Evolutionary conservation across 2,797 vertebrate genomes (phyloP), one percentile per base, ranked within the genome.

Genomic region (Phoebastria nigripes): DNA sequence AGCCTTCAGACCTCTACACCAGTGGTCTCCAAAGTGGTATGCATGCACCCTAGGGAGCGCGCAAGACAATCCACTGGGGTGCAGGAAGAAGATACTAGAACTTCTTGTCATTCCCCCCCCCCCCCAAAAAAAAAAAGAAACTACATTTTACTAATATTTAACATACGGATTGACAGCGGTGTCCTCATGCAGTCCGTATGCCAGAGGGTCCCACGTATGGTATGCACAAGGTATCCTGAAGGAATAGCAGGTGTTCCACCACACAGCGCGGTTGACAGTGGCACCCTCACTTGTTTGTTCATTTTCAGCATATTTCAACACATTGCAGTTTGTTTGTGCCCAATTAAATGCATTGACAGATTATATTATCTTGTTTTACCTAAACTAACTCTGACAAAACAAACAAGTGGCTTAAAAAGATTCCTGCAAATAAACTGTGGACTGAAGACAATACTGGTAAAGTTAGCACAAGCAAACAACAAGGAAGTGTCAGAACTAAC

Each of bases 221-320:
- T 58, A 41, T 1, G 0, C 1, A 0, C 1, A 1, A 78, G 25
- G 52, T 24, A 8, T 46, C 62, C 69, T 52, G 47, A 84, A 94
- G 22, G 37, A 81, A 9, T 22, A 78, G 37, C 0, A 0, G 47
- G 42, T 25, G 65, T n/a, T 87, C 42, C 10, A 91, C 18, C 49
- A 63, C 0, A 5, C 44, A 39, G 9, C 3, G 0, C 15, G 21
- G 24, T 2, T 18, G 22, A 33, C 33, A 51, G 29, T 1, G 15
- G 18, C 33, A 61, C 42, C 21, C 37, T 35, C 8, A 11, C 31
- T 41, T 16, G 19, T 33, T 69, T 4, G 1, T 41, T 84, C 37
- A 42, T 44, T 65, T 85, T 15, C 44, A 79, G 31, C 25, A 8
- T 8, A 51, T 2, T 85, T 33, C n/a, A 51, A 74, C 39, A 84